Evolutionary conservation across 2,797 vertebrate species (phyloP), one percentile per base, ranked within the genome.

Genomic region (Lagorchestes hirsutus): DNA sequence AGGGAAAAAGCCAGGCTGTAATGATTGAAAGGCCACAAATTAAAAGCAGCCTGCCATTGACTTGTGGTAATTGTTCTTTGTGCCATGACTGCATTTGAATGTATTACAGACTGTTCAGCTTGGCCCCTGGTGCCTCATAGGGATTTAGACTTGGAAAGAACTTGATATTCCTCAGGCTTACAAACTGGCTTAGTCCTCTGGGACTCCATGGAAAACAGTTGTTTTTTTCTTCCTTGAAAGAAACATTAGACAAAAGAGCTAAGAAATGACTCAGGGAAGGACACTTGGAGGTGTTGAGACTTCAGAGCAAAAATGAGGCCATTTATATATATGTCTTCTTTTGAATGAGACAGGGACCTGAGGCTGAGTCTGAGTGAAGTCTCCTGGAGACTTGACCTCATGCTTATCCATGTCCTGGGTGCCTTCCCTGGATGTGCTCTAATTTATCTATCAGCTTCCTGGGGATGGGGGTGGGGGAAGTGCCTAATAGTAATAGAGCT

Each of bases 181-280:
- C 40, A 92, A 94, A 97, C 55, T 96, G 50, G 67, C 57, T 97
- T 22, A 40, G 18, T 40, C n/a, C n/a, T 9, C 74, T 27, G 40
- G 22, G 24, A 87, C 22, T 50, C 74, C 24, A 27, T 28, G 40
- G 22, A 87, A 87, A 87, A 1, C 74, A 82, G 27, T 10, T 3
- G 10, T 46, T 46, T 57, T 27, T 87, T 93, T 93, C 97, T 97
- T 67, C 90, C 96, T 90, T 95, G 93, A 96, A 96, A 96, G 95
- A 93, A 90, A 31, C 55, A 94, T 95, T 58, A 95, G 92, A 94
- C 91, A 67, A 46, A 40, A 92, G 29, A 1, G n/a, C 96, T 58
- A 62, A 27, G 29, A 62, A 95, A 95, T 96, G 96, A 95, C 92
- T 97, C 55, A 94, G 24, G 50, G 28, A 91, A 91, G 92, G 96